Conservation (phyloP, 2,113 vertebrate genomes). For the Clarias macrocephalus region DNA sequence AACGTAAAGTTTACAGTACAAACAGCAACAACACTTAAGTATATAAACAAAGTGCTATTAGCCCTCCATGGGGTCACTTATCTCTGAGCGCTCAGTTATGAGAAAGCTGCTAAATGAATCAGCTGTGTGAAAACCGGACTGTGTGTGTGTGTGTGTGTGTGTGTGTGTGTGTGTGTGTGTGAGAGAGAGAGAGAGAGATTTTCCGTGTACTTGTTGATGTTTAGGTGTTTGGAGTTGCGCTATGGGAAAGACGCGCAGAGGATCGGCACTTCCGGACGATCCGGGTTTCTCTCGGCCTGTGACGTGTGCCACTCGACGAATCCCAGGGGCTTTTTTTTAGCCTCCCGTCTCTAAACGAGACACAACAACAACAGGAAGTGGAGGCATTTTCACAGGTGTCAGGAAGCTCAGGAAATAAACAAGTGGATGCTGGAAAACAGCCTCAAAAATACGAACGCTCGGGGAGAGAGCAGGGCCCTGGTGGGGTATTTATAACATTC, state of each 20-base stretch:
- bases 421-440: slow-evolving; percentile 75
- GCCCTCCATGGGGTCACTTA: background rate
- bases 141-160: background rate
- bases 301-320: slow-evolving; percentile 67
- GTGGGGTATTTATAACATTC: slow-evolving; percentile 64
- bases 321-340: slow-evolving; percentile 71
- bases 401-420: slow-evolving; percentile 90
- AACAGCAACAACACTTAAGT: background rate
- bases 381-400: slow-evolving; percentile 90
- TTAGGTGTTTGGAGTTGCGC: slow-evolving; percentile 40
- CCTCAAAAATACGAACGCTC: slow-evolving; percentile 57
- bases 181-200: background rate
- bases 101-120: slow-evolving; percentile 20
- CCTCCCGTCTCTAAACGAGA: slow-evolving; percentile 84
- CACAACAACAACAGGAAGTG: slow-evolving; percentile 98
- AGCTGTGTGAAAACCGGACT: background rate
- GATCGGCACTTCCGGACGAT: slow-evolving; percentile 52
- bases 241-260: slow-evolving; percentile 44
- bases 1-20: too few relatives aligned
- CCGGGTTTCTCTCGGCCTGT: slow-evolving; percentile 45
- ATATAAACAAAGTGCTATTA: background rate
- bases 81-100: background rate
- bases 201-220: slow-evolving; percentile 46
- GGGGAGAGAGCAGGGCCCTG: slow-evolving; percentile 68
- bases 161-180: background rate